These are phyloP conservation scores for Cygnus atratus DNA, from an alignment of 2,113 vertebrate genomes.

Conservation along the genomic window DNA sequence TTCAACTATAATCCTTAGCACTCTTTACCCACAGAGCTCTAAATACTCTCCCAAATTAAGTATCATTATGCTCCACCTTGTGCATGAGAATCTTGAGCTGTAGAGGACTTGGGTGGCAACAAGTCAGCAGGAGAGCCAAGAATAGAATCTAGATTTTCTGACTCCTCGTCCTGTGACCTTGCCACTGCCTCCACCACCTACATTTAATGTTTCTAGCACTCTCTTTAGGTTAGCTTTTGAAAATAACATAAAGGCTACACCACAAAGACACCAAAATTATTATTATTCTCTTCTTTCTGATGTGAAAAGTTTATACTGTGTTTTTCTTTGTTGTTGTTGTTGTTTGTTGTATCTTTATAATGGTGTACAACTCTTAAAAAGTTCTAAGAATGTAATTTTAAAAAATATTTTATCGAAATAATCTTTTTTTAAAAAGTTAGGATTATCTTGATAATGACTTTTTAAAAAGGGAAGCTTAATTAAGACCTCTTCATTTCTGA, in stretches of 20 bases:
- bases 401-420: not conserved
- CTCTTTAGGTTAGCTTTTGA: not conserved
- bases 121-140: slow-evolving; percentile 65
- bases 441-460: not conserved
- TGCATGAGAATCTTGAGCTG: slow-evolving; percentile 16
- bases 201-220: slow-evolving; percentile 5
- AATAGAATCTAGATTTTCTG: slow-evolving; percentile 65
- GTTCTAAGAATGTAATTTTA: not conserved
- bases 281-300: not conserved
- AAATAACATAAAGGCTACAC: not conserved
- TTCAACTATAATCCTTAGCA: not conserved
- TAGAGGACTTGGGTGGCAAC: slow-evolving; percentile 46
- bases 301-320: not conserved
- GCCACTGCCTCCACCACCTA: slow-evolving; percentile 35
- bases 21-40: not conserved
- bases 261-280: not conserved
- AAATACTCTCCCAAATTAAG: slow-evolving; percentile 26
- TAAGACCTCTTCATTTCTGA: not conserved
- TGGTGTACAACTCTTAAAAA: not conserved
- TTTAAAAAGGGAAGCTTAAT: not conserved
- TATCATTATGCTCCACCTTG: slow-evolving; percentile 46
- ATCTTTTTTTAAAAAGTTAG: not conserved
- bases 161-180: slow-evolving; percentile 62
- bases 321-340: not conserved
- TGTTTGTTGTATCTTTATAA: not conserved